Evolutionary conservation across 2,113 vertebrate genomes (phyloP), one percentile per base, ranked within the genome.

Genomic region (Anthoscopus minutus): DNA sequence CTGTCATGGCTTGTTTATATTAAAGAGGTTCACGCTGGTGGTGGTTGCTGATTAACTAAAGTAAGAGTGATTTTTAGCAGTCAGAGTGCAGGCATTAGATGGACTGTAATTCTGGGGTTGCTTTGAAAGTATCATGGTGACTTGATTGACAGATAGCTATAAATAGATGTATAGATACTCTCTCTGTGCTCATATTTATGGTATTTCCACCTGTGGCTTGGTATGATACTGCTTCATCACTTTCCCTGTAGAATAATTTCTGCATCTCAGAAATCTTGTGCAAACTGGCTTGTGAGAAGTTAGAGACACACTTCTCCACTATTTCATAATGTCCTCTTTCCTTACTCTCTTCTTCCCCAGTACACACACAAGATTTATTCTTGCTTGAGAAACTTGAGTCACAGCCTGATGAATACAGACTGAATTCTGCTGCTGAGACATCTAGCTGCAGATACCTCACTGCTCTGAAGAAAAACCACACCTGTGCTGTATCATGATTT

Each of bases 401-500:
- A 69, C 6, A 73, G 53, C 4, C 4, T 0, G 4, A 21, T 25
- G 30, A 88, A 38, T 7, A 38, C 23, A 70, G 28, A 35, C 1
- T 64, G 28, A 61, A 88, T 56, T 70, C 67, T 57, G 37, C 22
- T 79, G 7, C 53, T 40, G 15, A 72, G 30, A 25, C 14, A 57
- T 23, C 15, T 25, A 65, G 20, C 20, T 70, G 37, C 15, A 53
- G 45, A 20, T 11, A 66, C 1, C 2, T 53, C 56, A 13, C 6
- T 54, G 15, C 38, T 79, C 62, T 40, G 35, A 88, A 67, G 67
- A 82, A 82, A 86, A 90, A 61, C 50, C 33, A 20, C 42, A 60
- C 27, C 35, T 28, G 8, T 0, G 0, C 9, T 48, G 13, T 33
- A 47, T 11, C 1, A 1, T 47, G 15, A 21, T 54, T 83, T 89